Evolutionary conservation across 1,140 invertebrate species (phyloP).

Genomic region (Lordiphosa stackelbergi): DNA sequence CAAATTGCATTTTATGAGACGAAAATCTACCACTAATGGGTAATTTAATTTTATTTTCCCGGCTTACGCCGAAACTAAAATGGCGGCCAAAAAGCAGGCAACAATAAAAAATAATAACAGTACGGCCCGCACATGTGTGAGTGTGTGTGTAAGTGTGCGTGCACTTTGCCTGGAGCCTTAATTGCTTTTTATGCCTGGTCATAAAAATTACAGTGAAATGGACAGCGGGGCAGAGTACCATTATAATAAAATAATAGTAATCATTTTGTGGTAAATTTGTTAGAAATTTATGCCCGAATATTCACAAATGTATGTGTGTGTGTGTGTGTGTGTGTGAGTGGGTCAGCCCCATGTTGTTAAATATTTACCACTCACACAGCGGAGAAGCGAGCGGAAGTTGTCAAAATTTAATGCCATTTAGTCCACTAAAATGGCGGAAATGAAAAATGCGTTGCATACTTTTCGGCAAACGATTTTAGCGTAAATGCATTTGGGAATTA

Average conservation of each 20-base stretch:
- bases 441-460: constrained; percentile 21
- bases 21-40: constrained; percentile 64
- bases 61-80: constrained; percentile 47
- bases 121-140: constrained; percentile 10
- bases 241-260: constrained; percentile 65
- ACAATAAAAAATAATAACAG: constrained; percentile 50
- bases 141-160: constrained; percentile 19
- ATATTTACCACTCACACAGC: constrained; percentile 18
- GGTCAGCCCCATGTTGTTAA: constrained; percentile 14
- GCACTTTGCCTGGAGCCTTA: constrained; percentile 51
- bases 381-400: constrained; percentile 19
- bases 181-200: constrained; percentile 61
- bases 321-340: constrained; percentile 18
- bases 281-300: constrained; percentile 41
- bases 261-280: constrained; percentile 68
- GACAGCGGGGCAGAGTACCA: constrained; percentile 17
- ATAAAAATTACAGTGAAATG: constrained; percentile 35
- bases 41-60: constrained; percentile 69
- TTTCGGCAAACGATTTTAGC: neutral
- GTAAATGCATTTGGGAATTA: constrained; percentile 4
- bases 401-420: constrained; percentile 35
- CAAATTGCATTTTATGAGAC: constrained; percentile 48
- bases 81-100: constrained; percentile 22
- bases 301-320: constrained; percentile 8
- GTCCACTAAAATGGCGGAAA: constrained; percentile 18